These are phyloP conservation scores for Odocoileus hemionus DNA, from an alignment of 2,113 vertebrate species.

Conservation along the genomic window DNA sequence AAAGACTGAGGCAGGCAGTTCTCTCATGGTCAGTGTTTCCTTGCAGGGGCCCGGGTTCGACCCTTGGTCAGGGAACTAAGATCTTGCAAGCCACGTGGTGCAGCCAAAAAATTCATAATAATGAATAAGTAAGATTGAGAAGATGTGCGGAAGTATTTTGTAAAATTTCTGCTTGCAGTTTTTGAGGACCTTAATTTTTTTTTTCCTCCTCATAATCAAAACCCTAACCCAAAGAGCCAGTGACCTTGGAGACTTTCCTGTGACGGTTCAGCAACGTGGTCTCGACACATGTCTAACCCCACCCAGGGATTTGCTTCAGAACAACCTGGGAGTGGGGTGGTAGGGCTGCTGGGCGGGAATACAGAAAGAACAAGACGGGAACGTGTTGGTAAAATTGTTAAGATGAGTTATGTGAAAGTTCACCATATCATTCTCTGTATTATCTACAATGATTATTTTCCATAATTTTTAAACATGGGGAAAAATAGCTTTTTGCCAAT, in stretches of 20 bases:
- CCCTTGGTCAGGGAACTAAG: not conserved
- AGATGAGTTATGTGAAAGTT: not conserved
- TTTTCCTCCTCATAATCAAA: not conserved
- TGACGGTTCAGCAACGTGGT: fast-evolving
- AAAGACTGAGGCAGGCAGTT: not conserved
- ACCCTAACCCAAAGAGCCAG: not conserved
- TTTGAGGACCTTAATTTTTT: not conserved
- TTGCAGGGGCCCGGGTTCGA: not conserved
- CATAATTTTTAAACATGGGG: not conserved
- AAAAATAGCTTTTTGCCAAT: not conserved
- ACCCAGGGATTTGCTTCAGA: not conserved
- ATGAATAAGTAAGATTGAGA: not conserved
- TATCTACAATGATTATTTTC: not conserved
- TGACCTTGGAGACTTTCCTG: not conserved
- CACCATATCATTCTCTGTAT: not conserved
- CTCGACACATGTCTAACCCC: too few relatives aligned
- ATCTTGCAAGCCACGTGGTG: not conserved
- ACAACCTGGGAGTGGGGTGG: too few relatives aligned
- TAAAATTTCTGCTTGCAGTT: not conserved
- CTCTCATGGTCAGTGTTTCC: not conserved
- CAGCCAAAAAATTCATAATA: not conserved
- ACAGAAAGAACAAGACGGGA: not conserved
- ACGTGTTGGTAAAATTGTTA: fast-evolving
- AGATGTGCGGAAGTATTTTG: not conserved
- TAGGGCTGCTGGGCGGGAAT: not conserved